phyloP scores from a whole-genome alignment of 2,797 vertebrate species.

The Rhynchotus rufescens region DNA sequence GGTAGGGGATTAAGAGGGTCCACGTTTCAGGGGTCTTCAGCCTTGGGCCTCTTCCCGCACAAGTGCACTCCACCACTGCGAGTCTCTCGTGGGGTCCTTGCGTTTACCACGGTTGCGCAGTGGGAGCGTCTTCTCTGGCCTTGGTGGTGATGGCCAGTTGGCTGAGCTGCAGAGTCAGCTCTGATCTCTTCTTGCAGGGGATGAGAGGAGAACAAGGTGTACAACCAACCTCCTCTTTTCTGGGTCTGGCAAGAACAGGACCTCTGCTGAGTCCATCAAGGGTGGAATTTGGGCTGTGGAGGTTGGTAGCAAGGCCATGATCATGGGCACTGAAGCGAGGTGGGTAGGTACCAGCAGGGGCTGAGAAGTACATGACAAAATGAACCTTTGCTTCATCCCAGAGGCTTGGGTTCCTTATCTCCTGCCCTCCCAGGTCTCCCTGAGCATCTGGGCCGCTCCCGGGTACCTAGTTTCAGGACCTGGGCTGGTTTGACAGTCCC shows the following conservation, averaged over 20 bases:
- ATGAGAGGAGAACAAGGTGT: not conserved
- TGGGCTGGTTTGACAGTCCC: rapidly evolving
- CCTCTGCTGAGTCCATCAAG: not conserved
- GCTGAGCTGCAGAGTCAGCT: not conserved
- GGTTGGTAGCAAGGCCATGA: not conserved
- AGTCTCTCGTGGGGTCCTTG: not conserved
- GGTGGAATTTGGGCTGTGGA: not conserved
- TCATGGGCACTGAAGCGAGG: not conserved
- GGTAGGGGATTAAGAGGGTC: not conserved
- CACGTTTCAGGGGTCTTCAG: not conserved
- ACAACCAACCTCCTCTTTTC: too few relatives aligned
- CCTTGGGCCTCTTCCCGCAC: not conserved
- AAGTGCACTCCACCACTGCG: not conserved
- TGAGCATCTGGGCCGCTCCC: not conserved
- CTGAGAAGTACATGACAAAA: not conserved
- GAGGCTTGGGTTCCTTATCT: not conserved
- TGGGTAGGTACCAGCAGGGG: not conserved
- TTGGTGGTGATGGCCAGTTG: too few relatives aligned
- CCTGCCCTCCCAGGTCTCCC: not conserved
- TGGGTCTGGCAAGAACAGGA: not conserved
- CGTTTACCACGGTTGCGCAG: not conserved
- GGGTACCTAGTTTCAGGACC: not conserved
- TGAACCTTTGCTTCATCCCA: not conserved
- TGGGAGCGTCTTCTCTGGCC: not conserved
- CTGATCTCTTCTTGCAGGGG: not conserved